phyloP scores from a whole-genome alignment of 1,140 invertebrate species.

The Saccostrea cuccullata region DNA sequence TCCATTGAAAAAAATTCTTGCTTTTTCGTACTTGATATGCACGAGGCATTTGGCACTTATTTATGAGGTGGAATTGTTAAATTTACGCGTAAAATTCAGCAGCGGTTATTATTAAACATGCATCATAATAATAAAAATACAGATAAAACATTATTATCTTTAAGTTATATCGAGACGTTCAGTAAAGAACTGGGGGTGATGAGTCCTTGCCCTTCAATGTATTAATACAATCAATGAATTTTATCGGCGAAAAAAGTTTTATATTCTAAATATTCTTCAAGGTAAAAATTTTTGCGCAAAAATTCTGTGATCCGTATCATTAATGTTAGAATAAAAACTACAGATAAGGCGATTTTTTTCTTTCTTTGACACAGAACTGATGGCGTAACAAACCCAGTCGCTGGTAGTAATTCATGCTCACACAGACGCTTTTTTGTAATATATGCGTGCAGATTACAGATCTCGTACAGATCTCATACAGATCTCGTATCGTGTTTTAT shows the following conservation, averaged over 20 bases:
- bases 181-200: not conserved
- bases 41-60: too few relatives aligned
- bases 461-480: not conserved
- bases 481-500: conserved; percentile 35
- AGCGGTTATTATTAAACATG: too few relatives aligned
- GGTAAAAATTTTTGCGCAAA: not conserved
- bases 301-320: not conserved
- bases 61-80: too few relatives aligned
- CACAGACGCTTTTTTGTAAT: conserved; percentile 11
- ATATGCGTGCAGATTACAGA: conserved; percentile 19
- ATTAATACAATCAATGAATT: conserved; percentile 7
- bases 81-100: too few relatives aligned
- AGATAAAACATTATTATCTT: too few relatives aligned
- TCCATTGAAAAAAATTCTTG: too few relatives aligned
- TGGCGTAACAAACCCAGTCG: not conserved
- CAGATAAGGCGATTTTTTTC: not conserved
- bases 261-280: conserved; percentile 9
- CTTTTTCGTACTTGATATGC: too few relatives aligned
- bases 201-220: not conserved
- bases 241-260: not conserved
- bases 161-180: not conserved
- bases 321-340: not conserved
- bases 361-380: conserved; percentile 21
- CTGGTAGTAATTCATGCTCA: not conserved
- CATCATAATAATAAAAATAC: too few relatives aligned